These are phyloP conservation scores for Keiferia lycopersicella DNA, from an alignment of 2,888 invertebrate species.

Conservation along the genomic window DNA sequence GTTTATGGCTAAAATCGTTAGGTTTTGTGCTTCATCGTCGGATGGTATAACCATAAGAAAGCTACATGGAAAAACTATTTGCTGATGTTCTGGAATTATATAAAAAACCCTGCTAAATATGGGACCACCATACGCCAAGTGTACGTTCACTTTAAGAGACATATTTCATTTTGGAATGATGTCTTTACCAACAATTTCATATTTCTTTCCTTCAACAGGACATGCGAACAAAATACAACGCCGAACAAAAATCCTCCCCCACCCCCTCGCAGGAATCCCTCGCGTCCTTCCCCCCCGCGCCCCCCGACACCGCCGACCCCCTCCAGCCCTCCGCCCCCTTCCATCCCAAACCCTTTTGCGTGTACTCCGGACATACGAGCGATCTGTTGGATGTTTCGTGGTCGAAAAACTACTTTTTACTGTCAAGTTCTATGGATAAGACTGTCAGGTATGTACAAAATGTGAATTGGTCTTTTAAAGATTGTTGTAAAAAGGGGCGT, in stretches of 20 bases:
- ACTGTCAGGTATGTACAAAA: slow-evolving; percentile 83
- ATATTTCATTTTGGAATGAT: neutral
- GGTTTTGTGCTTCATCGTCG: too few species aligned
- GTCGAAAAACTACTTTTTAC: slow-evolving; percentile 99
- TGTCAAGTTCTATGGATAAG: slow-evolving; percentile 99
- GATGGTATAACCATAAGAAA: too few species aligned
- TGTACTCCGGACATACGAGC: slow-evolving; percentile 96
- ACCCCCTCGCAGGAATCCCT: slow-evolving; percentile 96
- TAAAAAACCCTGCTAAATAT: too few species aligned
- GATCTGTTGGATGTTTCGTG: slow-evolving; percentile 98
- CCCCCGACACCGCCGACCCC: slow-evolving; percentile 79
- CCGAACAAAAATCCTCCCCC: slow-evolving; percentile 93
- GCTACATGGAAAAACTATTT: too few species aligned
- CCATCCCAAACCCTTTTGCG: slow-evolving; percentile 94
- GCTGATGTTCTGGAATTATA: too few species aligned
- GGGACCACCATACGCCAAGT: too few species aligned
- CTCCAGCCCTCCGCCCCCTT: slow-evolving; percentile 86
- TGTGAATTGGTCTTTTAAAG: neutral
- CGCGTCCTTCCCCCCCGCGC: slow-evolving; percentile 80
- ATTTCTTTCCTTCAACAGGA: slow-evolving; percentile 81
- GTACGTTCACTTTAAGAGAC: too few species aligned
- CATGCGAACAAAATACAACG: slow-evolving; percentile 96
- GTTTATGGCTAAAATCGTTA: too few species aligned
- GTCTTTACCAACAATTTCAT: too few species aligned
- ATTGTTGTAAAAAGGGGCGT: neutral